phyloP scores from a whole-genome alignment of 2,797 vertebrate species.

The Mareca strepera region DNA sequence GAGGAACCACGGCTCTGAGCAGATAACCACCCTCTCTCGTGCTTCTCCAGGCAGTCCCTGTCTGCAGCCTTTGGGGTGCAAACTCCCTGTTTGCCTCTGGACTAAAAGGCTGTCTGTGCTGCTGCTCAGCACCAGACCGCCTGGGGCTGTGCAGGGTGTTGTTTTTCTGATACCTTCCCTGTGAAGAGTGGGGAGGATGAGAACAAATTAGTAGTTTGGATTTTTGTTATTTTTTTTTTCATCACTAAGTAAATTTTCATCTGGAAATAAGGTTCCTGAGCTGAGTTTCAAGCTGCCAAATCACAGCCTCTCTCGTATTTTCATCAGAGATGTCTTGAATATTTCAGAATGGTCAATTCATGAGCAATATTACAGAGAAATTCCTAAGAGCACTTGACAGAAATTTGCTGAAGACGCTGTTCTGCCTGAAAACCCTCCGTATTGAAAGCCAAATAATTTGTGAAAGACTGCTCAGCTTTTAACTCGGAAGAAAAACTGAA shows the following conservation, averaged over 20 bases:
- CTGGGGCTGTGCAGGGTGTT: neutral
- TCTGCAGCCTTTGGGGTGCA: neutral
- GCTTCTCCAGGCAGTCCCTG: neutral
- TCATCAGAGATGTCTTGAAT: neutral
- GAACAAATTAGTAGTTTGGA: neutral
- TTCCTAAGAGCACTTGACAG: neutral
- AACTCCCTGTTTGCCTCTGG: neutral
- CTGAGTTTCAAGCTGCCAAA: neutral
- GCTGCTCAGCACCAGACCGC: neutral
- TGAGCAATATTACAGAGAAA: neutral
- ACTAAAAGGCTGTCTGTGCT: neutral
- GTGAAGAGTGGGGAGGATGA: neutral
- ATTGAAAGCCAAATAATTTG: neutral
- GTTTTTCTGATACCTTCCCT: neutral
- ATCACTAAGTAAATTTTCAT: neutral
- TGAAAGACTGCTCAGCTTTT: neutral
- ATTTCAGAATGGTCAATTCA: neutral
- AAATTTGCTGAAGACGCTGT: neutral
- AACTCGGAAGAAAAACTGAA: neutral
- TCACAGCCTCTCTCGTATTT: neutral
- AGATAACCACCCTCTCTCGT: neutral
- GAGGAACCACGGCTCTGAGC: neutral
- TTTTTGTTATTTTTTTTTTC: neutral
- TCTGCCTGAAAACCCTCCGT: neutral
- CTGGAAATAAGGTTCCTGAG: neutral